These are phyloP conservation scores for Mongoloraphidia duomilia DNA, from an alignment of 2,888 invertebrate genomes.

Conservation along the genomic window DNA sequence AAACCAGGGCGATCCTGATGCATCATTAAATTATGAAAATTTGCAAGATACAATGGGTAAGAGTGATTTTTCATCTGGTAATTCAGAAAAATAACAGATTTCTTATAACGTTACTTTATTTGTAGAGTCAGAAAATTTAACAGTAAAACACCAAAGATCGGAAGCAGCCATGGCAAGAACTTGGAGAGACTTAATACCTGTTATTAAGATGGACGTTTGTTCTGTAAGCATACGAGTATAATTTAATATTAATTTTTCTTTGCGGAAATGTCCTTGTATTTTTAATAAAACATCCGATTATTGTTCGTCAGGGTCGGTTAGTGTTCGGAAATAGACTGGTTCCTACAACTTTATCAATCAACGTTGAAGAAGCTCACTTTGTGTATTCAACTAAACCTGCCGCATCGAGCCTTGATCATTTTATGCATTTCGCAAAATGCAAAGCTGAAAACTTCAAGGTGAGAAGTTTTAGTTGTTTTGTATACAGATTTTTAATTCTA, in stretches of 20 bases:
- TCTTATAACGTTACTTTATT: not conserved
- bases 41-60: constrained; percentile 38
- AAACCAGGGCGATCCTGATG: constrained; percentile 36
- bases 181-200: constrained; percentile 92
- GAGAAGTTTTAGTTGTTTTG: no score
- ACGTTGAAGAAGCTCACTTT: constrained; percentile 86
- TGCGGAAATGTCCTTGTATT: not conserved
- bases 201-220: constrained; percentile 87
- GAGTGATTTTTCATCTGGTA: constrained; percentile 20
- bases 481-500: no score
- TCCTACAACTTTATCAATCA: constrained; percentile 83
- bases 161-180: constrained; percentile 77
- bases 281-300: not conserved
- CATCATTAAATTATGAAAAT: constrained; percentile 47
- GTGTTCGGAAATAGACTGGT: constrained; percentile 91
- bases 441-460: constrained; percentile 85
- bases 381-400: constrained; percentile 92
- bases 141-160: constrained; percentile 36
- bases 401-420: constrained; percentile 80
- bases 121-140: no score
- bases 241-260: constrained; percentile 2
- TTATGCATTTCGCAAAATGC: constrained; percentile 92
- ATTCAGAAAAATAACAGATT: constrained; percentile 16
- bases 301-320: constrained; percentile 52
- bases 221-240: constrained; percentile 38